Evolutionary conservation across 2,113 vertebrate genomes (phyloP).

Genomic region (Tychaedon coryphoeus): DNA sequence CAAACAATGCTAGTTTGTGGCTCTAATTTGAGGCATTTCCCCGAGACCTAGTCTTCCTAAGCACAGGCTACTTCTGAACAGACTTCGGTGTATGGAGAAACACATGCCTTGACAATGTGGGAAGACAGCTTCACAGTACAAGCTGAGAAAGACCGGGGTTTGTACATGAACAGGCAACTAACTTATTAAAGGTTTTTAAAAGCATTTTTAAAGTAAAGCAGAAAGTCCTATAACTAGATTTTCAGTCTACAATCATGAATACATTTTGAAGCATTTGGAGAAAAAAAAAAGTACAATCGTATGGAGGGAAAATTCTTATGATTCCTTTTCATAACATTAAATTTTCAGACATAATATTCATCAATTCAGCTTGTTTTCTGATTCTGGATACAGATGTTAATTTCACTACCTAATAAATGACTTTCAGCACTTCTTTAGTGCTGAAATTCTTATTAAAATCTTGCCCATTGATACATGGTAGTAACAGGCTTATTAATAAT

Average conservation of each 20-base stretch:
- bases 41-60: not conserved
- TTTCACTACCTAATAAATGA: not conserved
- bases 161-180: not conserved
- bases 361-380: not conserved
- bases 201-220: not conserved
- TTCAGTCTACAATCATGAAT: not conserved
- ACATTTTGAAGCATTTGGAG: not conserved
- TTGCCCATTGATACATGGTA: not conserved
- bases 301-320: not conserved
- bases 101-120: not conserved
- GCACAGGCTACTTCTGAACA: not conserved
- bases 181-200: not conserved
- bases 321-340: not conserved
- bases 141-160: rapidly evolving
- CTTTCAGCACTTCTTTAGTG: not conserved
- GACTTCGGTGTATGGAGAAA: not conserved
- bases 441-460: not conserved
- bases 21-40: not conserved
- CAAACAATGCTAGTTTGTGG: not conserved
- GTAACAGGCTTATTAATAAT: not conserved
- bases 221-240: not conserved
- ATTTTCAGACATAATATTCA: not conserved
- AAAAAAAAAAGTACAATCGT: not conserved
- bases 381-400: not conserved
- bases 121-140: not conserved